phyloP scores from a whole-genome alignment of 2,888 invertebrate species.

The Adineta ricciae region DNA sequence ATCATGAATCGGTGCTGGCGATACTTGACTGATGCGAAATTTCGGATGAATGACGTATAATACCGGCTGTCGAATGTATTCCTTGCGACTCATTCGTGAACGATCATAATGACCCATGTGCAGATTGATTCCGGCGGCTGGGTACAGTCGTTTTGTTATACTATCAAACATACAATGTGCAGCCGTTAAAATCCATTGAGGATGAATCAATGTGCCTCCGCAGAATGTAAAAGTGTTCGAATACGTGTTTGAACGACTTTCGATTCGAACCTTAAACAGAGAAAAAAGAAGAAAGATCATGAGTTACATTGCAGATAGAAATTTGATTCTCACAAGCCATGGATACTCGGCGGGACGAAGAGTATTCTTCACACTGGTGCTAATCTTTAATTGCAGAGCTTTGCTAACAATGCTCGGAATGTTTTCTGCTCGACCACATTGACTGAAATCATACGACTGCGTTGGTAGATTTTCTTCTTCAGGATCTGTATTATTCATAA shows the following conservation, averaged over 20 bases:
- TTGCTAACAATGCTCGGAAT: not conserved
- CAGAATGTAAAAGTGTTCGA: not conserved
- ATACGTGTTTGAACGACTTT: not conserved
- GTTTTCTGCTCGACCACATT: not conserved
- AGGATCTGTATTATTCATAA: not conserved
- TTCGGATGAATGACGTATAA: constrained; percentile 9
- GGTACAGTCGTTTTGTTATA: not conserved
- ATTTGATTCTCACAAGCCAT: not conserved
- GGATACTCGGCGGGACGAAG: not conserved
- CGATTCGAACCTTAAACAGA: not conserved
- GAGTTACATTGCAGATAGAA: too few relatives aligned
- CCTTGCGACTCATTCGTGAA: not conserved
- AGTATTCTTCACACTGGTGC: not conserved
- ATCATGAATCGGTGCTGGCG: not conserved
- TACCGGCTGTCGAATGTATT: not conserved
- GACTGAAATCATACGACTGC: not conserved
- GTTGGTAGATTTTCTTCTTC: not conserved
- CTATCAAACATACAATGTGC: constrained; percentile 9
- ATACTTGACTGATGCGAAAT: not conserved
- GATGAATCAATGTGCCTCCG: constrained; percentile 15
- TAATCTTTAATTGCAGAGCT: not conserved
- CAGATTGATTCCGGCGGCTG: not conserved
- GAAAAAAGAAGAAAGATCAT: not conserved
- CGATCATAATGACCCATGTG: not conserved
- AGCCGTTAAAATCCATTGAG: constrained; percentile 21